Percentiles rank a stretch among this genome's conserved stretches.
These are phyloP conservation scores for Byasa hedistus DNA, from an alignment of 2,888 invertebrate species.

Conservation along the genomic window DNA sequence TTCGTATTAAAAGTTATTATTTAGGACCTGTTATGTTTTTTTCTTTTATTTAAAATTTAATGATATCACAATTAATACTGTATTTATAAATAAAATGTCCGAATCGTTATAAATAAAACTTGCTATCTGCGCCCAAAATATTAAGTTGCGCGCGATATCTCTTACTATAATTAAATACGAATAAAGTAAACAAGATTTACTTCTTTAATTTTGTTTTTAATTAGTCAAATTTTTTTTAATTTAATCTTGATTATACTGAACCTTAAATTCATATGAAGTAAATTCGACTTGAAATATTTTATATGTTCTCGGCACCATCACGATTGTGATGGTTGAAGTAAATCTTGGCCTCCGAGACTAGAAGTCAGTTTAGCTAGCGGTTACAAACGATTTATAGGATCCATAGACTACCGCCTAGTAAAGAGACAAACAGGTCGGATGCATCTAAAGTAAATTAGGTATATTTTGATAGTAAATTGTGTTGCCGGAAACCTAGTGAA, in stretches of 20 bases:
- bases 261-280: neutral
- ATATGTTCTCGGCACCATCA: neutral
- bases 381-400: too few relatives aligned
- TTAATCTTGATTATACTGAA: neutral
- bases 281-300: neutral
- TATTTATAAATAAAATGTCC: neutral
- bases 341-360: neutral
- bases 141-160: neutral
- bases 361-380: neutral
- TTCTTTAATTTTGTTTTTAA: neutral
- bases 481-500: too few relatives aligned
- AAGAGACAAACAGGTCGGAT: too few relatives aligned
- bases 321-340: neutral
- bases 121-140: constrained; percentile 4
- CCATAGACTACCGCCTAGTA: too few relatives aligned
- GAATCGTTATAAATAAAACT: neutral
- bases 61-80: neutral
- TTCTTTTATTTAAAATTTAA: neutral
- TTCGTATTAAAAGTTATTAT: neutral
- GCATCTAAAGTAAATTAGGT: too few relatives aligned
- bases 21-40: neutral
- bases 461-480: too few relatives aligned
- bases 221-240: neutral
- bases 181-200: neutral
- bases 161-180: neutral